phyloP scores from a whole-genome alignment of 2,113 vertebrate species.

The Stegostoma tigrinum region DNA sequence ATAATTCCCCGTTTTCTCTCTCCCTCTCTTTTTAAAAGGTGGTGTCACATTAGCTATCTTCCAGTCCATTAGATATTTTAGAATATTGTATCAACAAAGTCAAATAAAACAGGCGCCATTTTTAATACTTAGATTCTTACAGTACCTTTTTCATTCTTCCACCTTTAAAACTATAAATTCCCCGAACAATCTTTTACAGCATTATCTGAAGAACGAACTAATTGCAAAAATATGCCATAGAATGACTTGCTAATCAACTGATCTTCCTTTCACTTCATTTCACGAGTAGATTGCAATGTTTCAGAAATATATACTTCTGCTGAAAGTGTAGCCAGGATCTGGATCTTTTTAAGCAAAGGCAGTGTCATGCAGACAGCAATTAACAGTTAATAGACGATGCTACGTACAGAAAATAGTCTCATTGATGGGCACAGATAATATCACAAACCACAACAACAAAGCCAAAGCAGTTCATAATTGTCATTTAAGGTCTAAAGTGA shows the following conservation, averaged over 20 bases:
- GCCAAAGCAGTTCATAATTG: neutral
- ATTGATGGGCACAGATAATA: neutral
- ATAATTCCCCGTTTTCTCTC: too few species aligned
- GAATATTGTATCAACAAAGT: too few species aligned
- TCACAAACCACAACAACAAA: neutral
- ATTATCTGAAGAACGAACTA: neutral
- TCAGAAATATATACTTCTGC: neutral
- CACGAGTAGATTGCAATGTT: neutral
- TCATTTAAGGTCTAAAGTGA: neutral
- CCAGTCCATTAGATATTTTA: too few species aligned
- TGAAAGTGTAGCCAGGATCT: neutral
- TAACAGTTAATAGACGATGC: neutral
- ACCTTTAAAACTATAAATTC: neutral
- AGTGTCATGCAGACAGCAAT: neutral
- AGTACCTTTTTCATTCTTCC: too few species aligned
- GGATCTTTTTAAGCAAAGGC: neutral
- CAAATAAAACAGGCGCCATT: too few species aligned
- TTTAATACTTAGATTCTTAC: too few species aligned
- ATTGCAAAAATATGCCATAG: neutral
- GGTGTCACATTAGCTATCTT: too few species aligned
- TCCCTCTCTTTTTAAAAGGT: too few species aligned
- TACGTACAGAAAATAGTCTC: neutral
- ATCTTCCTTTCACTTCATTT: neutral
- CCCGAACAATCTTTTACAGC: neutral
- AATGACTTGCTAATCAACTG: neutral